Base-by-base conservation (phyloP, 2,888 invertebrate species). In the Pediacus dermestoides region DNA sequence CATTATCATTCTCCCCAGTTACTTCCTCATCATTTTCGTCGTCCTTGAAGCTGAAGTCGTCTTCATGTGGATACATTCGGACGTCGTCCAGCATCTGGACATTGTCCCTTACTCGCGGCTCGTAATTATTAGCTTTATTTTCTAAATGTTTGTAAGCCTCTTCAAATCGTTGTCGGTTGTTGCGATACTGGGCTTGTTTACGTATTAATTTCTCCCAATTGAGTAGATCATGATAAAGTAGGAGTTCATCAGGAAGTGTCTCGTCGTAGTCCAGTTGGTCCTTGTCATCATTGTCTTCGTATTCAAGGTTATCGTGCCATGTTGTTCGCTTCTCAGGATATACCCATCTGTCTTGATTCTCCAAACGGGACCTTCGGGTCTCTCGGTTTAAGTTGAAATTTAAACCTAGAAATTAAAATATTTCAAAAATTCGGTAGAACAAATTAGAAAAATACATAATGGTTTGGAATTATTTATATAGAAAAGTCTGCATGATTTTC, bases 11-110 rank as follows among this genome's bases (percentile, higher is more conserved):
- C 34, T 50, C 42, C 14, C 44, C 48, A 30, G 25, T 37, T 28
- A 14, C 38, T 7, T 48, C 45, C 2, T 37, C 45, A 6, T 11
- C 26, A 7, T 9, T 9, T 9, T 39, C 43, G 6, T 51, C 55
- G 13, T 56, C 55, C 2, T 52, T 52, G 42, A 60, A 58, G 39
- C 46, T 58, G 34, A 59, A 60, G 42, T 62, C 61, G 9, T 58
- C 57, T 13, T 58, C 57, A 3, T 44, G 30, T 2, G 50, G 45
- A 32, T 49, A 50, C 44, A 47, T 47, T 22, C 48, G 33, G 2
- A 35, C 39, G 16, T 53, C 49, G 9, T 50, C 46, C 6, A 48
- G 26, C 7, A 42, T 37, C 3, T 26, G 35, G 7, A n/a, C n/a
- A n/a, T n/a, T n/a, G n/a, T n/a, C n/a, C n/a, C n/a, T n/a, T n/a